Base-by-base conservation (phyloP, 2,113 vertebrate genomes). In the Recurvirostra avosetta region DNA sequence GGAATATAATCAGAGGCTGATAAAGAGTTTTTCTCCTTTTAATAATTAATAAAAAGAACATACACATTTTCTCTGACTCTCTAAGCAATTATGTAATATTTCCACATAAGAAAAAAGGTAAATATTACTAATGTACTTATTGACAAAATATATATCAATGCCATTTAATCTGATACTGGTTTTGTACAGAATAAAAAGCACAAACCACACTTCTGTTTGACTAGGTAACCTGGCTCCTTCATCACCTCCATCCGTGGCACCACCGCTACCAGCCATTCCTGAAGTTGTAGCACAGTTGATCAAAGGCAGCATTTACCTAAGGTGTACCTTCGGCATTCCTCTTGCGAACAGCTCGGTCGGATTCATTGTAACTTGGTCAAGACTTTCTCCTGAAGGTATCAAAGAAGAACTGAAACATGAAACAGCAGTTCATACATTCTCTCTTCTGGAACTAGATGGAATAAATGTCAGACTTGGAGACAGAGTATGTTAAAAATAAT, bases 381-480 rank as follows among this genome's bases (percentile, higher is more conserved):
- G 99, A 74, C 97, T 99, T 92, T 99, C 98, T 40, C 92, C 98
- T 58, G 98, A 98, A 75, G 98, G 98, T 85, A 68, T 92, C 88
- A 99, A 97, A 95, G 99, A 99, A 94, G 98, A 99, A 70, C 98
- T 99, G 70, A 99, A 97, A 61, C 97, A 77, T 80, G 99, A 99
- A 97, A 99, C 98, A 85, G 97, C 98, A 55, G 74, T 99, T 91
- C 98, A 97, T 92, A 92, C 97, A 2, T 98, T 98, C 49, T 98
- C 98, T 55, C 95, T 98, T 43, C 98, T 99, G 34, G 99, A 99
- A 92, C 91, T 99, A 92, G 99, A 99, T 63, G 99, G 99, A 22
- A 98, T 99, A 96, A 99, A 98, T 63, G 40, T 99, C 43, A 98
- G 98, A 86, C 98, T 99, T 56, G 99, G 99, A 96, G 99, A 99